These are phyloP conservation scores for Diplodus puntazzo DNA, from an alignment of 2,797 vertebrate species.

Conservation along the genomic window DNA sequence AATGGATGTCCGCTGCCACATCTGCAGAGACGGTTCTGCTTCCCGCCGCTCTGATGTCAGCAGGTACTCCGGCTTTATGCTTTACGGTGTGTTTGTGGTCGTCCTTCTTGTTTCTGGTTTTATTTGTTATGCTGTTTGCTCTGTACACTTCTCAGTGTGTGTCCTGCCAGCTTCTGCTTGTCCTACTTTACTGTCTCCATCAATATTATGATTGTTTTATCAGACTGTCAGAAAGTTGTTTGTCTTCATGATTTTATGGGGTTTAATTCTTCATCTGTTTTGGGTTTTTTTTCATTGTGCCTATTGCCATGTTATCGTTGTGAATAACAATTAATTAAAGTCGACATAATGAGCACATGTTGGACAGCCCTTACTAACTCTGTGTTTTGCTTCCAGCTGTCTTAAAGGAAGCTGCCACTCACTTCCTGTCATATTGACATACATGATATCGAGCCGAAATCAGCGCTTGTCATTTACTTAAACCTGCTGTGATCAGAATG, in stretches of 20 bases:
- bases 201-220: conserved; percentile 36
- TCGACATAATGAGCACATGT: background rate
- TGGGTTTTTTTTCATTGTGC: background rate
- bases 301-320: background rate
- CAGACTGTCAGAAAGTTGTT: conserved; percentile 1
- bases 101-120: conserved; percentile 49
- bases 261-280: background rate
- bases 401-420: background rate
- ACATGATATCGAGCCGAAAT: background rate
- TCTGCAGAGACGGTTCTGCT: conserved; percentile 1
- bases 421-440: background rate
- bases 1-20: conserved; percentile 4
- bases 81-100: conserved; percentile 23
- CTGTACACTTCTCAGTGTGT: conserved; percentile 15
- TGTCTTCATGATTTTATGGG: background rate
- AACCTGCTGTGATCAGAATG: background rate
- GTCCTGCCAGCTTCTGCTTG: conserved; percentile 37
- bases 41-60: conserved; percentile 27
- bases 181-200: conserved; percentile 50
- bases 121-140: conserved; percentile 64
- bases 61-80: conserved; percentile 28
- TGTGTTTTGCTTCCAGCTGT: background rate
- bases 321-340: background rate
- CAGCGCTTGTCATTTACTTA: background rate
- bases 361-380: too few relatives aligned